Conservation (phyloP, 2,888 invertebrate genomes). For the Ellobium chinense region DNA sequence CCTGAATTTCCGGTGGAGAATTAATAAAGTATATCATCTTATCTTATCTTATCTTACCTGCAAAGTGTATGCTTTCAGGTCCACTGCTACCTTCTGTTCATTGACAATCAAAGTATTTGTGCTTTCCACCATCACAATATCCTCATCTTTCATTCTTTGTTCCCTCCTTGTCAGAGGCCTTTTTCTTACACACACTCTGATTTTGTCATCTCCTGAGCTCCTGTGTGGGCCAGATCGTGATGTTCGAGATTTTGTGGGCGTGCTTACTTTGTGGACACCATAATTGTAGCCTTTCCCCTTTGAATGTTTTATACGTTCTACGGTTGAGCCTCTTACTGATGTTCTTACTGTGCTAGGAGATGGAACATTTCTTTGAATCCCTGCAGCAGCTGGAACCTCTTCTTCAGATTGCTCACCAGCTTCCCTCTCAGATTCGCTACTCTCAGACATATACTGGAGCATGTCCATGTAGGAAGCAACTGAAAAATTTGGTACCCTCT, state of each 20-base stretch:
- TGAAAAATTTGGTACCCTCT: constrained; percentile 55
- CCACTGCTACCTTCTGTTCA: constrained; percentile 75
- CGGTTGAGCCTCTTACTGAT: constrained; percentile 54
- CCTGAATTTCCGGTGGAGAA: too few relatives aligned
- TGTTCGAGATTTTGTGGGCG: constrained; percentile 34
- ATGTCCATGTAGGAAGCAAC: constrained; percentile 52
- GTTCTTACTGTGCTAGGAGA: constrained; percentile 53
- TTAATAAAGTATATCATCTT: too few relatives aligned
- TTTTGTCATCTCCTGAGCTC: constrained; percentile 60
- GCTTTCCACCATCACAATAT: constrained; percentile 68
- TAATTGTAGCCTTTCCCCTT: constrained; percentile 73
- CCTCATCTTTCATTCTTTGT: constrained; percentile 66
- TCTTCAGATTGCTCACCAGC: constrained; percentile 53
- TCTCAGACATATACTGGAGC: constrained; percentile 50
- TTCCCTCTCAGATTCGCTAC: constrained; percentile 50
- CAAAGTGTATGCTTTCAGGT: constrained; percentile 74
- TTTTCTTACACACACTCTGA: constrained; percentile 76
- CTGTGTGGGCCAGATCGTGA: constrained; percentile 29
- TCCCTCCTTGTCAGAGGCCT: constrained; percentile 72
- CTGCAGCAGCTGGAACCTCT: neutral
- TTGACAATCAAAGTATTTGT: constrained; percentile 70
- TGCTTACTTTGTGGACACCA: constrained; percentile 65
- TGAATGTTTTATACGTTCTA: constrained; percentile 62
- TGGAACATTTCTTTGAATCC: neutral
- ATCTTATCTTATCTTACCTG: constrained; percentile 61